These are phyloP conservation scores for Papilio protenor DNA, from an alignment of 2,888 invertebrate species.

Conservation along the genomic window DNA sequence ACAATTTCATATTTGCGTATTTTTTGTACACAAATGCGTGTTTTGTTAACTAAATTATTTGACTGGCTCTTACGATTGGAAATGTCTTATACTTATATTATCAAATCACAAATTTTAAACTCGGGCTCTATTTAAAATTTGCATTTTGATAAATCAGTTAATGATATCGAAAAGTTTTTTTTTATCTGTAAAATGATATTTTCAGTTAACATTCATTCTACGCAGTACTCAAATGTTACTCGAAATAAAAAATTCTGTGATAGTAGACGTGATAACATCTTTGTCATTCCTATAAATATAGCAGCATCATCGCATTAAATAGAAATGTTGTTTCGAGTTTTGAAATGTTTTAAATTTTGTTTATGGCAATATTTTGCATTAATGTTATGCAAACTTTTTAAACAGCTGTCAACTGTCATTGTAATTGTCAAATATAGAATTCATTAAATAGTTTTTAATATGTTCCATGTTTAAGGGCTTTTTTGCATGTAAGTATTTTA, in stretches of 20 bases:
- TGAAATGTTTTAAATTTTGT: not conserved
- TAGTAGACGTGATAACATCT: conserved; percentile 83
- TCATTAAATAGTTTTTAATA: not conserved
- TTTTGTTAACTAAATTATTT: conserved; percentile 1
- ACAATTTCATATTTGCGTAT: conserved; percentile 19
- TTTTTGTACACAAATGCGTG: conserved; percentile 30
- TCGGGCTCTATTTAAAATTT: conserved; percentile 34
- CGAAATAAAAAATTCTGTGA: conserved; percentile 82
- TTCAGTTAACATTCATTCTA: conserved; percentile 60
- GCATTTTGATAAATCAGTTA: conserved; percentile 33
- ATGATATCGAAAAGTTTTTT: not conserved
- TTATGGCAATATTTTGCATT: not conserved
- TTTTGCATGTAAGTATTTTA: conserved; percentile 26
- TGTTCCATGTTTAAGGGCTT: conserved; percentile 15
- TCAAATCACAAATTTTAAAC: conserved; percentile 29
- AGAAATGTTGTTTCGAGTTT: conserved; percentile 49
- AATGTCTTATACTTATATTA: conserved; percentile 14
- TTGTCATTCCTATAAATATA: conserved; percentile 65
- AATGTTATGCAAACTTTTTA: not conserved
- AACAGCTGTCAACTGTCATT: conserved; percentile 13
- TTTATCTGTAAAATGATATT: not conserved
- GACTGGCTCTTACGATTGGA: not conserved
- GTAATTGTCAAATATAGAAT: not conserved
- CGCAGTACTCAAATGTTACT: conserved; percentile 66
- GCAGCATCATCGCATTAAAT: conserved; percentile 68